Conservation (phyloP, 2,797 vertebrate genomes). For the Gymnoscopelus microlampas region DNA sequence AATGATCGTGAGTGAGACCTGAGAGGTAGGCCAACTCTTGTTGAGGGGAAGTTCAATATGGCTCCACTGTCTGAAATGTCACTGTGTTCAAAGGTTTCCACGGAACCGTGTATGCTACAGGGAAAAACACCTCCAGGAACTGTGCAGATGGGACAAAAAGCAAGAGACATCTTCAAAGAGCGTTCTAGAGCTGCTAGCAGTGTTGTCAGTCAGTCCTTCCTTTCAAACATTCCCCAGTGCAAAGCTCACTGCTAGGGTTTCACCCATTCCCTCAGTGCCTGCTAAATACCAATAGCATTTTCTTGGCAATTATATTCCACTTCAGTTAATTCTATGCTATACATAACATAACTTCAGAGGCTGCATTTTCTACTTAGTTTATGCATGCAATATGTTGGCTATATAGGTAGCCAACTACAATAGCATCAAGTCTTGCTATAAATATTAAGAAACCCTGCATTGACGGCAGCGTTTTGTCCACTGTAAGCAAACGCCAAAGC, state of each 20-base stretch:
- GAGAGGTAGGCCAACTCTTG: conserved; percentile 16
- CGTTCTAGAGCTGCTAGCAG: conserved; percentile 23
- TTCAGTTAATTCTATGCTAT: too few species aligned
- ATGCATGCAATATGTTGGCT: too few species aligned
- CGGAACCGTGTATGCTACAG: conserved; percentile 21
- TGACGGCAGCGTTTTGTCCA: conserved; percentile 33
- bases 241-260: conserved; percentile 30
- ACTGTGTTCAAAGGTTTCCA: conserved; percentile 52
- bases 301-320: conserved; percentile 13
- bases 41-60: conserved; percentile 24
- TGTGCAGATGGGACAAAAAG: not conserved
- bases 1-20: conserved; percentile 40
- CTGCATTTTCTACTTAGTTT: not conserved
- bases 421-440: not conserved
- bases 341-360: not conserved
- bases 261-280: conserved; percentile 1
- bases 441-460: conserved; percentile 17
- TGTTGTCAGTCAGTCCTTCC: conserved; percentile 22
- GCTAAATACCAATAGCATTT: not conserved
- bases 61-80: conserved; percentile 24
- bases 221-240: conserved; percentile 24
- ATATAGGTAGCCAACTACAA: too few species aligned
- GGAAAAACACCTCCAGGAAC: conserved; percentile 42
- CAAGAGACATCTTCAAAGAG: conserved; percentile 43
- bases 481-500: conserved; percentile 37